A percentile compares a stretch with the other conserved stretches of the same genome.
Conservation (phyloP, 2,113 vertebrate species). For the Saccopteryx bilineata region DNA sequence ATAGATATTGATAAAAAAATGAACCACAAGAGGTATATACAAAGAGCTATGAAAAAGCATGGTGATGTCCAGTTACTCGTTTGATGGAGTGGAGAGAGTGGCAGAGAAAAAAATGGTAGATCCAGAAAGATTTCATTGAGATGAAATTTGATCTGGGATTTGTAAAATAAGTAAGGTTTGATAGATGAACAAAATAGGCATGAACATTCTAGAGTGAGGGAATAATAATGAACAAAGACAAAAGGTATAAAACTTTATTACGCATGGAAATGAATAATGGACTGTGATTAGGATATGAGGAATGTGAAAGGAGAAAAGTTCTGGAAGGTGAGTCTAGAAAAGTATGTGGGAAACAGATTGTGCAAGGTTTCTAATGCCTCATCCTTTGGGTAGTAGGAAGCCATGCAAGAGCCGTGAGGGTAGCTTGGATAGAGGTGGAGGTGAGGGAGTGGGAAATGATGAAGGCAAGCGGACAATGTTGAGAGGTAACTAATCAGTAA, state of each 20-base stretch:
- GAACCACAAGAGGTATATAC: background rate
- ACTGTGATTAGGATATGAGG: background rate
- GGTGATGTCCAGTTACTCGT: background rate
- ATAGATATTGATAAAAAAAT: constrained; percentile 43
- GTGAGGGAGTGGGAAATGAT: background rate
- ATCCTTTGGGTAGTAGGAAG: background rate
- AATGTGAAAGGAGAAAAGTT: background rate
- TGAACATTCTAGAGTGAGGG: background rate
- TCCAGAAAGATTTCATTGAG: background rate
- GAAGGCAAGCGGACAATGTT: background rate
- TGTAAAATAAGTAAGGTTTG: constrained; percentile 9
- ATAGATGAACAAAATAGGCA: background rate
- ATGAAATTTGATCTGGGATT: background rate
- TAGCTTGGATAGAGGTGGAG: background rate
- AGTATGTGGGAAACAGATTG: background rate
- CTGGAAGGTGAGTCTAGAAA: background rate
- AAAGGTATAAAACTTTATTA: background rate
- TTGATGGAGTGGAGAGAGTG: background rate
- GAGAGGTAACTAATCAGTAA: background rate
- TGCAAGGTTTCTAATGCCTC: background rate
- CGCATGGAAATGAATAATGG: background rate
- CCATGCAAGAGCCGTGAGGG: background rate
- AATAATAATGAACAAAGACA: background rate
- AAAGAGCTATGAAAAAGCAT: constrained; percentile 24
- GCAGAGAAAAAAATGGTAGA: constrained; percentile 20